Conservation (phyloP, 2,113 vertebrate genomes). For the Anser cygnoides region DNA sequence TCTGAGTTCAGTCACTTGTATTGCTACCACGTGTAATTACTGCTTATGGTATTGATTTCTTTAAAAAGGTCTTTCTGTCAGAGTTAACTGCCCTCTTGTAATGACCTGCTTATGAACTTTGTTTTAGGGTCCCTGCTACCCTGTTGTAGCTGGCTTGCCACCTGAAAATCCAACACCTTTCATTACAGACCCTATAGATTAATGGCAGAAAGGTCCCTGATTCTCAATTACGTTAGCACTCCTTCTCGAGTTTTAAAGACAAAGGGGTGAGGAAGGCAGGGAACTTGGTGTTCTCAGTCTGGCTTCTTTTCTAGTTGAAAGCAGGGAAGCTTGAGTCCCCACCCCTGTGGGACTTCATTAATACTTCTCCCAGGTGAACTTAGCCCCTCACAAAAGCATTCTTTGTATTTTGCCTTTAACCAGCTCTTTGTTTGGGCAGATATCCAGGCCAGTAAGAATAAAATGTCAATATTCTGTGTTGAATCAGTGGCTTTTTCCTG, state of each 20-base stretch:
- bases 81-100: not conserved
- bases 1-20: not conserved
- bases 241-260: not conserved
- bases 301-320: conserved; percentile 47
- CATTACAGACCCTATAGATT: not conserved
- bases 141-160: not conserved
- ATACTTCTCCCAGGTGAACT: conserved; percentile 78
- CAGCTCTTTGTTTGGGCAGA: conserved; percentile 77
- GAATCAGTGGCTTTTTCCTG: conserved; percentile 69
- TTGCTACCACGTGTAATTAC: not conserved
- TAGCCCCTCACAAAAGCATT: conserved; percentile 74
- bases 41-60: conserved; percentile 18
- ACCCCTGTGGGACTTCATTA: conserved; percentile 73
- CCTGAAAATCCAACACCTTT: conserved; percentile 22
- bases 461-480: conserved; percentile 74
- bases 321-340: conserved; percentile 55
- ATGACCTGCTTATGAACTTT: not conserved
- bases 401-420: conserved; percentile 78
- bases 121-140: not conserved
- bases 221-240: conserved; percentile 18
- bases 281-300: conserved; percentile 43
- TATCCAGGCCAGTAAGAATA: conserved; percentile 69
- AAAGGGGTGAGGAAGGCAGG: conserved; percentile 35
- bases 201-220: conserved; percentile 18
- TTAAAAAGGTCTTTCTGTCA: conserved; percentile 1